A percentile compares a stretch with the other conserved stretches of the same genome.
Evolutionary conservation across 2,113 vertebrate genomes (phyloP).

Genomic region (Lonchura striata): DNA sequence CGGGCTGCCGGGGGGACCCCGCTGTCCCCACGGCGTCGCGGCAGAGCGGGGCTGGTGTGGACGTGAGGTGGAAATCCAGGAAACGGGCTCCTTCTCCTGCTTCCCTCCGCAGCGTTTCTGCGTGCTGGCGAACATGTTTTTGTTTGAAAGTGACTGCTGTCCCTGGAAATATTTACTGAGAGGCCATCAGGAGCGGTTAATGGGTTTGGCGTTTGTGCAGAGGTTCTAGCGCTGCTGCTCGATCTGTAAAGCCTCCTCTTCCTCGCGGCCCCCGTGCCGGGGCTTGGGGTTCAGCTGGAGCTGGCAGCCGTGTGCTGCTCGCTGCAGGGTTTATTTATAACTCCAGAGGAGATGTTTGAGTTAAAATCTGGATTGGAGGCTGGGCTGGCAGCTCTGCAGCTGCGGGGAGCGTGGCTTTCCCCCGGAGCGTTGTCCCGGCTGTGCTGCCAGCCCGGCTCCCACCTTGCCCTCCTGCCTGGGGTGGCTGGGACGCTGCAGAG

Average conservation of each 20-base stretch:
- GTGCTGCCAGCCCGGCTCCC: not conserved
- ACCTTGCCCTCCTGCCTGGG: not conserved
- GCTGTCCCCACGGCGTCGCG: not conserved
- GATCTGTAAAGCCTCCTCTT: not conserved
- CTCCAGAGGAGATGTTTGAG: constrained; percentile 10
- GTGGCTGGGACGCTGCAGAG: fast-evolving
- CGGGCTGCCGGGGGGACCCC: not conserved
- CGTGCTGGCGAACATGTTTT: not conserved
- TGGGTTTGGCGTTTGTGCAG: not conserved
- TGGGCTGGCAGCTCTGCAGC: not conserved
- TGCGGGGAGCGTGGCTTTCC: not conserved
- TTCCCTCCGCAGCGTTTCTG: not conserved
- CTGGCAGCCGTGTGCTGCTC: not conserved
- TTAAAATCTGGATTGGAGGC: constrained; percentile 25
- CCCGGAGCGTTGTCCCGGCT: fast-evolving
- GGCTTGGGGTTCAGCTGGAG: not conserved
- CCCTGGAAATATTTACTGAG: not conserved
- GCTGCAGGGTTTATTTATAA: constrained; percentile 45
- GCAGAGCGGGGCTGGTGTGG: not conserved
- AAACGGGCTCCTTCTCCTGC: not conserved
- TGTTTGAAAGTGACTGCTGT: not conserved
- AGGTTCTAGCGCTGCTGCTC: not conserved
- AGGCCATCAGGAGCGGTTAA: fast-evolving
- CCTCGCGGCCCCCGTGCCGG: not conserved
- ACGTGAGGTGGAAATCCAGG: constrained; percentile 9